Percentiles rank a stretch among this genome's conserved stretches.
phyloP scores from a whole-genome alignment of 2,113 vertebrate species.

The Sclerurus mexicanus region DNA sequence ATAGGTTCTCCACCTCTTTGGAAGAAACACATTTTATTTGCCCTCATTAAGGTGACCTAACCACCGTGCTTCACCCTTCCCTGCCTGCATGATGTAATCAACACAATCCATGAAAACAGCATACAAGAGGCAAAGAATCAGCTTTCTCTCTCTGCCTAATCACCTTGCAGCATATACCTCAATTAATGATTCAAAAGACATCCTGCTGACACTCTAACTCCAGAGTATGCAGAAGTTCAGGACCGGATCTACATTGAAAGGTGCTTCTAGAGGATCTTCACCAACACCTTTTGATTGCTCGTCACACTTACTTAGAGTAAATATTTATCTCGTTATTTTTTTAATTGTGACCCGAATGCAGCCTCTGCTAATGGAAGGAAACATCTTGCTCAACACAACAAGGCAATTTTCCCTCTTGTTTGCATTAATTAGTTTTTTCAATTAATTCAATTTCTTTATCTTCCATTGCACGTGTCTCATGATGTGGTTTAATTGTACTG shows the following conservation, averaged over 20 bases:
- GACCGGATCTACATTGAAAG: neutral
- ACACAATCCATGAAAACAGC: neutral
- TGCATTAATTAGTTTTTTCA: neutral
- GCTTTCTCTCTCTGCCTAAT: neutral
- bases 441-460: neutral
- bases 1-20: slow-evolving; percentile 51
- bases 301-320: neutral
- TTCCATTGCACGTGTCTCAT: neutral
- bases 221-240: neutral
- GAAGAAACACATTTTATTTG: slow-evolving; percentile 70
- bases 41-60: slow-evolving; percentile 67
- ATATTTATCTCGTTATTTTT: neutral
- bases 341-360: neutral
- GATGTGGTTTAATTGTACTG: neutral
- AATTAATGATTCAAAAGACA: neutral
- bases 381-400: neutral
- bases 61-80: slow-evolving; percentile 32
- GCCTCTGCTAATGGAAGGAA: neutral
- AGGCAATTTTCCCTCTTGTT: neutral
- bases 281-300: neutral
- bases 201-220: neutral
- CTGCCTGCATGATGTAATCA: slow-evolving; percentile 29
- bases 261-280: neutral
- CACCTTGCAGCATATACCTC: neutral
- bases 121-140: neutral